Base-by-base conservation (phyloP, 2,888 invertebrate genomes). In the Sesia apiformis region DNA sequence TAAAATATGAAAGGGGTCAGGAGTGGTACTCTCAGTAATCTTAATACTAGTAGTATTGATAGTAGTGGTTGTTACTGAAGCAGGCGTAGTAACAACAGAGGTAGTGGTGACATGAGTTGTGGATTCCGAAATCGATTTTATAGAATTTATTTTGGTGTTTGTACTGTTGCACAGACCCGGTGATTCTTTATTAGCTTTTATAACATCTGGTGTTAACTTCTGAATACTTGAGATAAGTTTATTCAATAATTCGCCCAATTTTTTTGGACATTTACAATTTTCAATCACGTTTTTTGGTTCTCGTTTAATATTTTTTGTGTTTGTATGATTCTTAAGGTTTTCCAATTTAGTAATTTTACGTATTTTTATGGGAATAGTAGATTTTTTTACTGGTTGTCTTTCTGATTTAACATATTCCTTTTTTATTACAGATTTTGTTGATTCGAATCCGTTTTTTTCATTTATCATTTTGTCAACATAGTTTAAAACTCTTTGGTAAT, bases 381-480 rank as follows among this genome's bases (percentile, higher is more conserved):
- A 41, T 4, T 50, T 56, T 38, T 40, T 55, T 23, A 53, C 53
- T 8, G 53, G 49, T 49, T 50, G 42, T 41, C 59, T 62, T 51
- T 65, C 64, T 5, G 66, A 58, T 39, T 55, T 49, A 5, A 52
- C 51, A 43, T 57, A 52, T 56, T 67, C 63, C 50, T 54, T 61
- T 51, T 61, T 68, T 41, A 55, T 42, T 65, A 63, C 70, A 42
- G 67, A 60, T 52, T 62, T 60, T 3, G 68, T 73, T 3, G 70
- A 64, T 40, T 65, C 66, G 49, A 63, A 58, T 38, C 66, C 64
- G 39, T 70, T 69, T 66, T 67, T 82, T 5, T 78, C 78, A 54
- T 60, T 76, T 38, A 80, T 74, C 78, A 84, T 84, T 70, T 83
- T 84, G 56, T 84, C 76, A 3, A 86, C 69, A 60, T 82, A 84